phyloP scores from a whole-genome alignment of 2,113 vertebrate genomes.

The Embiotoca jacksoni region DNA sequence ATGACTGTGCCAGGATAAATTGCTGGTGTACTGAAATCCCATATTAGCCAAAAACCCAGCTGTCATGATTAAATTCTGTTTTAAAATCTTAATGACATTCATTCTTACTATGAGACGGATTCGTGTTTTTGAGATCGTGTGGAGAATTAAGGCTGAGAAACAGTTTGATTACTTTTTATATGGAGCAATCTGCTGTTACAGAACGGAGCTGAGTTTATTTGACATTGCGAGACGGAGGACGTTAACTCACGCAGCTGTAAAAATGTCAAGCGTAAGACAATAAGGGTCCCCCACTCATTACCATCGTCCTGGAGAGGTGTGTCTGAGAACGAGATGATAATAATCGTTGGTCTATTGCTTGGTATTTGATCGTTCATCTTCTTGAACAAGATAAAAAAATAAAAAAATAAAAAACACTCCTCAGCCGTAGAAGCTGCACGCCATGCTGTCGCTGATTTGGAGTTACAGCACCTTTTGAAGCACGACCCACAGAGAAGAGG shows the following conservation, averaged over 20 bases:
- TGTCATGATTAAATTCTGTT: too few relatives aligned
- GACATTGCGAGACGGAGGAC: background rate
- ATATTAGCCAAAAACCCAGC: too few relatives aligned
- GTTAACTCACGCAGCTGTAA: slow-evolving; percentile 13
- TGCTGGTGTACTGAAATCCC: too few relatives aligned
- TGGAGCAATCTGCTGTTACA: background rate
- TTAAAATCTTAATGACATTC: too few relatives aligned
- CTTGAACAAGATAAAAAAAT: slow-evolving; percentile 38
- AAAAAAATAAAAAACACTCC: slow-evolving; percentile 31
- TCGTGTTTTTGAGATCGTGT: too few relatives aligned
- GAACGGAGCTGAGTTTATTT: background rate
- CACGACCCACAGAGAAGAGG: slow-evolving; percentile 25
- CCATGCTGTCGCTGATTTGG: slow-evolving; percentile 43
- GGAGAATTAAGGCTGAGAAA: too few relatives aligned
- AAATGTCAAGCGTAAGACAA: slow-evolving; percentile 21
- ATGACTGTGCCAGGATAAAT: too few relatives aligned
- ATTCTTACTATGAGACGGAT: too few relatives aligned
- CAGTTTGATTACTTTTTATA: too few relatives aligned
- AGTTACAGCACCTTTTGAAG: slow-evolving; percentile 32
- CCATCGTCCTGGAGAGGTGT: slow-evolving; percentile 18
- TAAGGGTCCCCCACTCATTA: slow-evolving; percentile 9
- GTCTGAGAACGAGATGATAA: background rate
- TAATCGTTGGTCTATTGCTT: slow-evolving; percentile 10
- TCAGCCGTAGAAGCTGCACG: slow-evolving; percentile 40
- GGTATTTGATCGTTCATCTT: slow-evolving; percentile 35